Evolutionary conservation across 2,797 vertebrate genomes (phyloP).

Genomic region (Ataeniobius toweri): DNA sequence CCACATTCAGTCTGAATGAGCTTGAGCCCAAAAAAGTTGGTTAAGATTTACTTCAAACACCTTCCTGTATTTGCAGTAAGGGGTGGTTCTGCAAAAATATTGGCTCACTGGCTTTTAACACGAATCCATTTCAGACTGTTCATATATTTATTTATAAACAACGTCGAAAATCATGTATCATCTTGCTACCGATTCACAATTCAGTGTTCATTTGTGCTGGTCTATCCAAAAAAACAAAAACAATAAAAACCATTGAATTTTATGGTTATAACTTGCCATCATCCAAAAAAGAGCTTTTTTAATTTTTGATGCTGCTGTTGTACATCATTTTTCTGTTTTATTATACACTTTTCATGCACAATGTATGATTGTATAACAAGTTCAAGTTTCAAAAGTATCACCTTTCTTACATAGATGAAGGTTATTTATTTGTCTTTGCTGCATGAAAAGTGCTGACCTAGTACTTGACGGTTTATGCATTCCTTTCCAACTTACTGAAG

Average conservation of each 20-base stretch:
- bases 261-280: neutral
- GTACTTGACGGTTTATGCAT: conserved; percentile 5
- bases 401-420: conserved; percentile 4
- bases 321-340: neutral
- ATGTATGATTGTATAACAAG: neutral
- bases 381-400: neutral
- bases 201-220: neutral
- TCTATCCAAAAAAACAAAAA: neutral
- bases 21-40: neutral
- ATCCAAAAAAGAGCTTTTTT: neutral
- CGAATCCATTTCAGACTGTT: neutral
- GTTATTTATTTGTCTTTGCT: conserved; percentile 6
- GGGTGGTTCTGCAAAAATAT: neutral
- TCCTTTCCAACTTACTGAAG: conserved; percentile 21
- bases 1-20: neutral
- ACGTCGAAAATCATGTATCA: neutral
- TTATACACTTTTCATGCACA: neutral
- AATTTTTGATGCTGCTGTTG: neutral
- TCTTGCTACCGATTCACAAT: neutral
- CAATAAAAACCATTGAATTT: neutral
- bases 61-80: neutral
- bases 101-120: neutral
- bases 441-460: conserved; percentile 37
- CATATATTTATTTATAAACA: neutral
- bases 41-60: neutral